These are phyloP conservation scores for Ectemnius cavifrons DNA, from an alignment of 2,888 invertebrate genomes.

Conservation along the genomic window DNA sequence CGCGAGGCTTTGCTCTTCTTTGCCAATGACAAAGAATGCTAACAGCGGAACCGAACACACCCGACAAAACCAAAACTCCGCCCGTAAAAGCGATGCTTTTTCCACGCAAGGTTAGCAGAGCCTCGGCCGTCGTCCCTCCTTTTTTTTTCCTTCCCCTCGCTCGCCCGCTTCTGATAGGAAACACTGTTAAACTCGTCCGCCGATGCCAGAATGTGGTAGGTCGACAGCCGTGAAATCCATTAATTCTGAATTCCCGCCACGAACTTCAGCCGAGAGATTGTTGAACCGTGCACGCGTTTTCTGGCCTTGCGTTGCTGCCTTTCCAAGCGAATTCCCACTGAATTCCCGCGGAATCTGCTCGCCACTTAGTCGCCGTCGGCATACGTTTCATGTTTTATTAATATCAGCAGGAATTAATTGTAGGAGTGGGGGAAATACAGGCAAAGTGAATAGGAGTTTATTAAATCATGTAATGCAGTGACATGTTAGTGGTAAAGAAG, in stretches of 20 bases:
- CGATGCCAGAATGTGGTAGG: slow-evolving; percentile 28
- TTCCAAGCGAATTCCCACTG: not conserved
- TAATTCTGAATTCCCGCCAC: slow-evolving; percentile 56
- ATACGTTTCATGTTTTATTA: too few species aligned
- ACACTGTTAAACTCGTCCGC: slow-evolving; percentile 22
- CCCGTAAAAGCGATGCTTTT: too few species aligned
- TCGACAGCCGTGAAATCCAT: slow-evolving; percentile 60
- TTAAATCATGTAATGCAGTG: too few species aligned
- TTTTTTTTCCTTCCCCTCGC: slow-evolving; percentile 2
- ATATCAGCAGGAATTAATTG: too few species aligned
- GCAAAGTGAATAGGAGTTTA: too few species aligned
- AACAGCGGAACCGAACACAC: slow-evolving; percentile 32
- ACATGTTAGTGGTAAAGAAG: too few species aligned
- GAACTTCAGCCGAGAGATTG: slow-evolving; percentile 38
- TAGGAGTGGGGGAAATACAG: too few species aligned
- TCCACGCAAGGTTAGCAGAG: not conserved
- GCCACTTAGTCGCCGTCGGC: slow-evolving; percentile 12
- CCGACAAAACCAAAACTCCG: too few species aligned
- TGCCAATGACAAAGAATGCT: slow-evolving; percentile 3
- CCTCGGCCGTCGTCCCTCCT: not conserved
- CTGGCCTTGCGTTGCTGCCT: not conserved
- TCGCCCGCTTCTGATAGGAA: slow-evolving; percentile 7
- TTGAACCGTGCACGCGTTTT: slow-evolving; percentile 20
- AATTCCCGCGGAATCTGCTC: not conserved
- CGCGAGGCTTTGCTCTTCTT: slow-evolving; percentile 11